Percentiles rank a stretch among this genome's conserved stretches.
Evolutionary conservation across 2,888 invertebrate genomes (phyloP).

Genomic region (Ethmia dodecea): DNA sequence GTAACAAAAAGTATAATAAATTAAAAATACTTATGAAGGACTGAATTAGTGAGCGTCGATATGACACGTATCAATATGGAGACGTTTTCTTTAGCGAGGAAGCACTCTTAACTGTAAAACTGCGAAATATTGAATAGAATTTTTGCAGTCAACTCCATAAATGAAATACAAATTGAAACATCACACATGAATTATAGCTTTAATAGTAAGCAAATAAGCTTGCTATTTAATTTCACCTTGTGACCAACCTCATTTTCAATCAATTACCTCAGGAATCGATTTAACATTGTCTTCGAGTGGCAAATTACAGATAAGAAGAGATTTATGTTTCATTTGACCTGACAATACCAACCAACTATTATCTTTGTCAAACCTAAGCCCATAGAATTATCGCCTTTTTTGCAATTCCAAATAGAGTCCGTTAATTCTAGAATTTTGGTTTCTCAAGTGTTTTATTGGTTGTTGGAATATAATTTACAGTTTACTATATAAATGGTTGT

Average conservation of each 20-base stretch:
- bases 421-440: neutral
- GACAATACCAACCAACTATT: neutral
- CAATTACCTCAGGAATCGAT: conserved; percentile 10
- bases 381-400: conserved; percentile 1
- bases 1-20: no score
- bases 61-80: no score
- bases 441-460: conserved; percentile 1
- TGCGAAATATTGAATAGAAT: no score
- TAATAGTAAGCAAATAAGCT: no score
- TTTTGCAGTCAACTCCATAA: no score
- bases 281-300: conserved; percentile 7
- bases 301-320: conserved; percentile 11
- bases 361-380: neutral
- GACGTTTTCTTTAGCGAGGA: no score
- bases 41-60: no score
- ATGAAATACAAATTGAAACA: no score
- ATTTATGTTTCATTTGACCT: conserved; percentile 10
- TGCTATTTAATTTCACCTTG: no score
- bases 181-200: no score
- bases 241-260: conserved; percentile 10
- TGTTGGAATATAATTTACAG: neutral
- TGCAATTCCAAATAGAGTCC: conserved; percentile 1
- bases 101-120: no score
- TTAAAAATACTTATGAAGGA: no score
- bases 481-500: neutral